Evolutionary conservation across 2,113 vertebrate species (phyloP).

Genomic region (Mormyrus lacerda): DNA sequence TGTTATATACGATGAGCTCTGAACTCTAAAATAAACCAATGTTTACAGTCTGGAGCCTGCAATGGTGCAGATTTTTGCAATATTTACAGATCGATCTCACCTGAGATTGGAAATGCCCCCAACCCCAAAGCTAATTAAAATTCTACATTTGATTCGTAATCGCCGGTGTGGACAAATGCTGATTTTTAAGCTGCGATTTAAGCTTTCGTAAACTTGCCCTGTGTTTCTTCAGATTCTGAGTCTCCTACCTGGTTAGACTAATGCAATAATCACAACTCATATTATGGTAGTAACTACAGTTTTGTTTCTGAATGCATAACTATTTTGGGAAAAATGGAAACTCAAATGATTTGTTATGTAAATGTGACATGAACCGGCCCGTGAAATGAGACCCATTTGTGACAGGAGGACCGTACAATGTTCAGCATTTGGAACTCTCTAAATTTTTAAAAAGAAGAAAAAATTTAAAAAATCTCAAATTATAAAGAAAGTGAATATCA

Average conservation of each 20-base stretch:
- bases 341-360: conserved; percentile 68
- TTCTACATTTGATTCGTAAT: not conserved
- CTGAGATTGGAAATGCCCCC: not conserved
- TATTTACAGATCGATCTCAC: not conserved
- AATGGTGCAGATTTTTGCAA: not conserved
- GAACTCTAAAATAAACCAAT: not conserved
- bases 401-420: conserved; percentile 75
- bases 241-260: conserved; percentile 68
- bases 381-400: conserved; percentile 64
- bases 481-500: conserved; percentile 94
- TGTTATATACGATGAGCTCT: not conserved
- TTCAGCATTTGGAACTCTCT: conserved; percentile 88
- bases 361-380: conserved; percentile 78
- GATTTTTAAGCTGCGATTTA: not conserved
- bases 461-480: conserved; percentile 82
- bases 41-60: not conserved
- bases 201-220: conserved; percentile 23
- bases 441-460: conserved; percentile 56
- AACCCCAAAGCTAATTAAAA: not conserved
- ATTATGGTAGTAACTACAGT: conserved; percentile 73
- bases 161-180: not conserved
- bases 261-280: conserved; percentile 78
- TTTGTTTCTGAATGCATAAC: conserved; percentile 58
- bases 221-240: conserved; percentile 65
- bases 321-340: conserved; percentile 61